These are phyloP conservation scores for Pangasius djambal DNA, from an alignment of 2,797 vertebrate species.

Conservation along the genomic window DNA sequence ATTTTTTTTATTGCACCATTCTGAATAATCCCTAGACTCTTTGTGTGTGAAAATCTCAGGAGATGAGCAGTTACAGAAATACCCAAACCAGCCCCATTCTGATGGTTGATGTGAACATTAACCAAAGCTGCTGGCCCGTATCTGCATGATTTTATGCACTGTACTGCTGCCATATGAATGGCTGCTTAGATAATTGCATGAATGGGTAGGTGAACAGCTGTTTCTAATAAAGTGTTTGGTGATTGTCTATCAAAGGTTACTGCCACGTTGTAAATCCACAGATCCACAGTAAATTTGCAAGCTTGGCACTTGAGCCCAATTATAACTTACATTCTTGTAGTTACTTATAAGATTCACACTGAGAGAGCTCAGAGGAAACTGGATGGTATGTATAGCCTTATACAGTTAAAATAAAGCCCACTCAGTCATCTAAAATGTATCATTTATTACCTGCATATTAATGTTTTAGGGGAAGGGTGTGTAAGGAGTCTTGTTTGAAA, in stretches of 20 bases:
- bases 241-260: too few relatives aligned
- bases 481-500: neutral
- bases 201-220: neutral
- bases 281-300: neutral
- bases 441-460: neutral
- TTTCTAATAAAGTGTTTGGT: neutral
- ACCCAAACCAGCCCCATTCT: neutral
- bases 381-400: too few relatives aligned
- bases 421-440: neutral
- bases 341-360: neutral
- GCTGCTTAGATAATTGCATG: neutral
- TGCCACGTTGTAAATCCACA: too few relatives aligned
- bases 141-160: neutral
- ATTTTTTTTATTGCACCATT: too few relatives aligned
- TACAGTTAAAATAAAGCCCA: neutral
- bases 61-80: neutral
- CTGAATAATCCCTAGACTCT: neutral
- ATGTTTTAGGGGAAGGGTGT: neutral
- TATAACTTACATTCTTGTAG: neutral
- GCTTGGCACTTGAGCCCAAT: neutral
- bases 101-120: neutral
- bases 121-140: neutral
- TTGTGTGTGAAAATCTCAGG: too few relatives aligned
- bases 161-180: neutral
- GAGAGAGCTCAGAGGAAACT: too few relatives aligned